Percentiles rank a stretch among this genome's conserved stretches.
These are phyloP conservation scores for Argynnis bischoffii DNA, from an alignment of 2,888 invertebrate species.

Conservation along the genomic window DNA sequence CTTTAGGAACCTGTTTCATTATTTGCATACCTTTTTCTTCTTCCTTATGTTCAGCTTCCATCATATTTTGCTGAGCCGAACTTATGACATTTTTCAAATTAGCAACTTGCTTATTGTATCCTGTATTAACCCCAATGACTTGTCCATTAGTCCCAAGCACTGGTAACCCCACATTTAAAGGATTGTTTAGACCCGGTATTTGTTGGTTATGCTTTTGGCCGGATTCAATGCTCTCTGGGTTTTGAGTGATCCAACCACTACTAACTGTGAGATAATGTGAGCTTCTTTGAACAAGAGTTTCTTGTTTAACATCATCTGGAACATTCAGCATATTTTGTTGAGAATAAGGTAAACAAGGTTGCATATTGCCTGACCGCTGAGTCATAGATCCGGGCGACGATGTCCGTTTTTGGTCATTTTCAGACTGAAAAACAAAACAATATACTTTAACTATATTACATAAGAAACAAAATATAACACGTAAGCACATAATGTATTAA, in stretches of 20 bases:
- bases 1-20: slow-evolving; percentile 57
- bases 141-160: slow-evolving; percentile 83
- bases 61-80: slow-evolving; percentile 46
- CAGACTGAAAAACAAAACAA: slow-evolving; percentile 57
- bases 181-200: slow-evolving; percentile 47
- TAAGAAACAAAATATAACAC: background rate
- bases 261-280: slow-evolving; percentile 76
- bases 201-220: slow-evolving; percentile 55
- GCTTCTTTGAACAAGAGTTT: slow-evolving; percentile 66
- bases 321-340: slow-evolving; percentile 56
- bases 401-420: slow-evolving; percentile 59
- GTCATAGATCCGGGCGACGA: slow-evolving; percentile 54
- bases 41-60: slow-evolving; percentile 59
- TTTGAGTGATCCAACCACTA: slow-evolving; percentile 77
- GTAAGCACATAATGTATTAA: background rate
- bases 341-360: slow-evolving; percentile 53
- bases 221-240: slow-evolving; percentile 59
- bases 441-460: background rate
- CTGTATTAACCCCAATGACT: slow-evolving; percentile 82
- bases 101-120: slow-evolving; percentile 57
- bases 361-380: slow-evolving; percentile 53
- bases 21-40: slow-evolving; percentile 59
- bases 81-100: slow-evolving; percentile 56
- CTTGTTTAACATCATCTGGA: slow-evolving; percentile 66
- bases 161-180: slow-evolving; percentile 63